Conservation (phyloP, 2,113 vertebrate genomes). For the Myrmecobius fasciatus region DNA sequence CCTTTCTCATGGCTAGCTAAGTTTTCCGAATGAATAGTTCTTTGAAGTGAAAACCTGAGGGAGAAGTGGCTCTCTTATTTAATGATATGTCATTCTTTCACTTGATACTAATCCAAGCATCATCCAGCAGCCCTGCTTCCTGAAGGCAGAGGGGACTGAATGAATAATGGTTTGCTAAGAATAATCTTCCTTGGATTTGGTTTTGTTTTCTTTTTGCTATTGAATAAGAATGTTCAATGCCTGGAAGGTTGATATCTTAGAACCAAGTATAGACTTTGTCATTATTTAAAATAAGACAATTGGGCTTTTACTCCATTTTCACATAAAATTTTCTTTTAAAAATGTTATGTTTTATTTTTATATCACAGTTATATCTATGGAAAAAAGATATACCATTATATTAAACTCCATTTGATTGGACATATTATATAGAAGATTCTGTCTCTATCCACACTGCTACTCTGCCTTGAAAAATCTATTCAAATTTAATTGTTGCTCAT, state of each 20-base stretch:
- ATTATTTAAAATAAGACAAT: slow-evolving; percentile 33
- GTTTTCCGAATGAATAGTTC: slow-evolving; percentile 56
- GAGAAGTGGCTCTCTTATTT: slow-evolving; percentile 50
- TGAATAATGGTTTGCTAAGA: neutral
- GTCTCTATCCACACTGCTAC: neutral
- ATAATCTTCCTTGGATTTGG: slow-evolving; percentile 53
- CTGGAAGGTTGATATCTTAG: slow-evolving; percentile 47
- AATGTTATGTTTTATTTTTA: neutral
- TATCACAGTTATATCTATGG: neutral
- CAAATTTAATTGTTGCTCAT: neutral
- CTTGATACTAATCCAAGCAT: slow-evolving; percentile 38
- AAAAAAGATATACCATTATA: neutral
- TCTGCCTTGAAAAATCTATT: neutral
- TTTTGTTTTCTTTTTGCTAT: slow-evolving; percentile 50
- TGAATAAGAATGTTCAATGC: slow-evolving; percentile 61
- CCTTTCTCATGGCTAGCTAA: neutral
- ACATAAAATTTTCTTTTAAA: too few species aligned
- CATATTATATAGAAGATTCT: neutral
- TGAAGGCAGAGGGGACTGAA: neutral
- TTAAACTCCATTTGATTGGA: neutral
- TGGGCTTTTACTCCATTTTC: neutral
- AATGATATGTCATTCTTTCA: slow-evolving; percentile 41
- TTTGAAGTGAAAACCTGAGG: slow-evolving; percentile 30
- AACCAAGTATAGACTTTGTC: slow-evolving; percentile 50
- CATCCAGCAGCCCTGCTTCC: slow-evolving; percentile 34